These are phyloP conservation scores for Zelostemma sp. DNA, from an alignment of 1,140 invertebrate genomes.

Conservation along the genomic window DNA sequence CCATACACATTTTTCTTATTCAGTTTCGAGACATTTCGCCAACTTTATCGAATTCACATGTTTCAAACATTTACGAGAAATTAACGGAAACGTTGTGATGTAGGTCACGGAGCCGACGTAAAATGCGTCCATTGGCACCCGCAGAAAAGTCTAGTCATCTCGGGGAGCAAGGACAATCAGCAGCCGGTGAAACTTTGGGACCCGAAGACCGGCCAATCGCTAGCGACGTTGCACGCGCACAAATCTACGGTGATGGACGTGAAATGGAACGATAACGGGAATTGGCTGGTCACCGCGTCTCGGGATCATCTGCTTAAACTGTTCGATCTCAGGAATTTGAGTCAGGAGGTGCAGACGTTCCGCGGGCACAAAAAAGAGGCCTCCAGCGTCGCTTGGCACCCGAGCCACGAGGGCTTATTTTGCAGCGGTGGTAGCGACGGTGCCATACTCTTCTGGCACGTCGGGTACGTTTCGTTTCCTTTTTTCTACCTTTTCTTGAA, in stretches of 20 bases:
- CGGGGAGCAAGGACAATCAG: constrained; percentile 99
- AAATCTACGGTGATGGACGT: constrained; percentile 99
- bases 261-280: constrained; percentile 99
- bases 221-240: constrained; percentile 95
- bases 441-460: constrained; percentile 98
- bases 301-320: constrained; percentile 98
- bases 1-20: too few species aligned
- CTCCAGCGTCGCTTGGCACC: constrained; percentile 98
- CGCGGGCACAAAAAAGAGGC: constrained; percentile 99
- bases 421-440: constrained; percentile 98
- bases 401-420: constrained; percentile 95
- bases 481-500: too few species aligned
- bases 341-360: constrained; percentile 95
- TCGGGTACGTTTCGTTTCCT: constrained; percentile 83
- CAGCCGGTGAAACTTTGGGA: constrained; percentile 99
- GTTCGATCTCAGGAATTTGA: constrained; percentile 97
- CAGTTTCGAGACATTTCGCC: background rate
- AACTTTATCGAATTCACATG: background rate
- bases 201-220: constrained; percentile 91
- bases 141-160: constrained; percentile 95
- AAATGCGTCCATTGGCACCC: constrained; percentile 99
- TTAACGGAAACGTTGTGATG: too few species aligned
- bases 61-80: background rate
- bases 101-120: constrained; percentile 99
- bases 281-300: constrained; percentile 99